phyloP scores from a whole-genome alignment of 2,888 invertebrate species.

The Oscheius sp. region DNA sequence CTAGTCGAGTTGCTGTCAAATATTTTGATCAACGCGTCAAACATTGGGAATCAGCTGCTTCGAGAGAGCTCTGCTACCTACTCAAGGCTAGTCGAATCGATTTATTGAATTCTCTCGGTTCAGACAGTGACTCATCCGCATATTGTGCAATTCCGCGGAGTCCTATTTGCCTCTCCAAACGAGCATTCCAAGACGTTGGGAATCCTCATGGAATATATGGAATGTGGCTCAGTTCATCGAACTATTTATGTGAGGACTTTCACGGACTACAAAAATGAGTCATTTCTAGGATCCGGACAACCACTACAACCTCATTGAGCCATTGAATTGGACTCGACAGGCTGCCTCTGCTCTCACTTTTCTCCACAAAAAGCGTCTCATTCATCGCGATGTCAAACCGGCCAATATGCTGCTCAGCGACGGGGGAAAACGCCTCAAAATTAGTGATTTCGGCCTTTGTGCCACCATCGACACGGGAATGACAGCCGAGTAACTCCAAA shows the following conservation, averaged over 20 bases:
- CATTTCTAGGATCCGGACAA: background rate
- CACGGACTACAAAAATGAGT: too few relatives aligned
- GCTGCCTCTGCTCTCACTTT: constrained; percentile 71
- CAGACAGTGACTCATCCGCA: constrained; percentile 17
- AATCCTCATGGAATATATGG: constrained; percentile 25
- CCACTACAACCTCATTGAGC: background rate
- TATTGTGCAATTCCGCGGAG: constrained; percentile 14
- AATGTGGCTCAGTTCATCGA: constrained; percentile 14
- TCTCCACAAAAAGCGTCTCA: constrained; percentile 72
- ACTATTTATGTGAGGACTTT: too few relatives aligned
- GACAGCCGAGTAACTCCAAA: constrained; percentile 7
- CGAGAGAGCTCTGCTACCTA: constrained; percentile 14
- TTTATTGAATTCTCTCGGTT: background rate
- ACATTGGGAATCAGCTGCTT: background rate
- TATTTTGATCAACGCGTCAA: constrained; percentile 8
- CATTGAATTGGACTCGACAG: constrained; percentile 30
- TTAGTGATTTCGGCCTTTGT: constrained; percentile 21
- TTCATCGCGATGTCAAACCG: constrained; percentile 73
- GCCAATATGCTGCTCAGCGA: constrained; percentile 35
- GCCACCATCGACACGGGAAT: constrained; percentile 4
- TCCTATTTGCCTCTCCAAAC: constrained; percentile 1
- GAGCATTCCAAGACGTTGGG: constrained; percentile 1
- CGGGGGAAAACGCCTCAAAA: constrained; percentile 1
- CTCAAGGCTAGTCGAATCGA: constrained; percentile 5
- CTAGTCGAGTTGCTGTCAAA: constrained; percentile 19